These are phyloP conservation scores for Dreissena polymorpha DNA, from an alignment of 1,140 invertebrate species.

Conservation along the genomic window DNA sequence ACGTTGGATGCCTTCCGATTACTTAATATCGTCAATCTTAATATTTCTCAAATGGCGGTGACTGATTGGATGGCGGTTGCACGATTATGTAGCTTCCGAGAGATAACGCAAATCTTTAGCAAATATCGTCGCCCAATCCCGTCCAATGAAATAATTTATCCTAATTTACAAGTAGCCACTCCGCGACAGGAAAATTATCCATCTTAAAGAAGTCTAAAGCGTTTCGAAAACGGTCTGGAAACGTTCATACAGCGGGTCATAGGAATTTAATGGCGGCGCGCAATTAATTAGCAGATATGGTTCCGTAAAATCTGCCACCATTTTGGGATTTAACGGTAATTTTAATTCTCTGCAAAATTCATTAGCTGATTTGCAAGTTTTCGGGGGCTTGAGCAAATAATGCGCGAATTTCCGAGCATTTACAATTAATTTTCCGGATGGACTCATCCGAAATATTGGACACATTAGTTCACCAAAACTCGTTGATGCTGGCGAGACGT, in stretches of 20 bases:
- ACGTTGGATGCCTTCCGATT: no score
- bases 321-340: conserved; percentile 36
- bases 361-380: conserved; percentile 27
- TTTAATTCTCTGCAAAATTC: conserved; percentile 50
- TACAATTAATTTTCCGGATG: background rate
- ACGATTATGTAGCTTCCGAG: conserved; percentile 25
- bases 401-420: conserved; percentile 17
- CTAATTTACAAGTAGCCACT: conserved; percentile 20
- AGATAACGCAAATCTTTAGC: conserved; percentile 26
- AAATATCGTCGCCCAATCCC: conserved; percentile 44
- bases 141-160: conserved; percentile 44
- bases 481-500: no score
- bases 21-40: conserved; percentile 38
- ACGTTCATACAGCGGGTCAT: background rate
- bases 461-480: no score
- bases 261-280: conserved; percentile 20
- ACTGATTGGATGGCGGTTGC: no score
- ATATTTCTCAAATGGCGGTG: no score
- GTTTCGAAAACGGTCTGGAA: background rate
- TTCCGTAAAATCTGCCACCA: conserved; percentile 32
- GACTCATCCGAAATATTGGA: no score
- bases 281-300: conserved; percentile 44
- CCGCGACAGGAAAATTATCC: background rate
- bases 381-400: conserved; percentile 51
- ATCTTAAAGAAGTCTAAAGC: background rate